Percentiles rank a stretch among this genome's conserved stretches.
These are phyloP conservation scores for Tenrec ecaudatus DNA, from an alignment of 2,113 vertebrate genomes.

Conservation along the genomic window DNA sequence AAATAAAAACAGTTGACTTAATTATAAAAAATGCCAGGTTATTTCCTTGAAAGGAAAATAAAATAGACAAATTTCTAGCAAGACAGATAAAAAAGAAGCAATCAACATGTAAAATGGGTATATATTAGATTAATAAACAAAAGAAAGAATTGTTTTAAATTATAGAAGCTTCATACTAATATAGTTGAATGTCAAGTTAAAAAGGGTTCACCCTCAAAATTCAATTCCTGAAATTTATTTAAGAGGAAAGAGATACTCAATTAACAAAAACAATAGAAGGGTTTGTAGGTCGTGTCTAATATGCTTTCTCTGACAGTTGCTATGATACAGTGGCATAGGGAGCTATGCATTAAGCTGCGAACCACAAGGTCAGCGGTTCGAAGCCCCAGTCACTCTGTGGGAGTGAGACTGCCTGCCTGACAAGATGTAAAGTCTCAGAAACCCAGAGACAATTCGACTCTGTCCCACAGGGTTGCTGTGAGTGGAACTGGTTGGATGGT, in stretches of 20 bases:
- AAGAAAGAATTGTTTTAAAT: not conserved
- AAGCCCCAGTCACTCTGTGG: no score
- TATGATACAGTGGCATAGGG: not conserved
- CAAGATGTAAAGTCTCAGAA: no score
- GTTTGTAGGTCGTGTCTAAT: not conserved
- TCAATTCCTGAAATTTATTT: slow-evolving; percentile 33
- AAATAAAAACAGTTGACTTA: not conserved
- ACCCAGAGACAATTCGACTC: no score
- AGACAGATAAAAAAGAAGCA: slow-evolving; percentile 9
- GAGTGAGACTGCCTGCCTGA: no score
- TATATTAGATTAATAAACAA: not conserved
- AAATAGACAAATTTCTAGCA: slow-evolving; percentile 17
- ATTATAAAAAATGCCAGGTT: slow-evolving; percentile 5
- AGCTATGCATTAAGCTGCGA: no score
- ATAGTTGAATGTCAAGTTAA: slow-evolving; percentile 17
- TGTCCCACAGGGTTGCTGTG: no score
- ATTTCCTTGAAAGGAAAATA: not conserved
- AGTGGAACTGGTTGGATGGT: no score
- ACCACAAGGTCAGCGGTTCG: no score
- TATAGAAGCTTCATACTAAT: slow-evolving; percentile 24
- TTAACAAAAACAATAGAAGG: slow-evolving; percentile 4
- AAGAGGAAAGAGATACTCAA: not conserved
- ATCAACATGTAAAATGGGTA: not conserved
- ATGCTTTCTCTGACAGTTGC: not conserved
- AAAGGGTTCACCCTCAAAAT: not conserved